phyloP scores from a whole-genome alignment of 1,140 invertebrate species.

The Zaprionus kolodkinae region DNA sequence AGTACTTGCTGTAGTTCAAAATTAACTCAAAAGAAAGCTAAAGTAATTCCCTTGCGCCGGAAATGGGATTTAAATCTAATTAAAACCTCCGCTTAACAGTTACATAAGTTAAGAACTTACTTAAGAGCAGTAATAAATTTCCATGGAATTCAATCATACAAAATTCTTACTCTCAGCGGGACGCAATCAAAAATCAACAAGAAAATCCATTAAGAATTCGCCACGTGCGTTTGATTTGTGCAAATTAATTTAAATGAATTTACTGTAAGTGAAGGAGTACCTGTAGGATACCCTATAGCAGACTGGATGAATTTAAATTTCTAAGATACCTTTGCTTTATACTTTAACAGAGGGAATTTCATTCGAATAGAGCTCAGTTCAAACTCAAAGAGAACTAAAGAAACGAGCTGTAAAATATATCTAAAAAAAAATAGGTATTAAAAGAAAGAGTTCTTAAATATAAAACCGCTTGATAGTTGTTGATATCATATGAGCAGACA shows the following conservation, averaged over 20 bases:
- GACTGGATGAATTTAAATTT: not conserved
- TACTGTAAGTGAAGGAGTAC: not conserved
- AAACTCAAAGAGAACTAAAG: not conserved
- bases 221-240: not conserved
- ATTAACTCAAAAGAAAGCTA: not conserved
- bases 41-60: not conserved
- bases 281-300: not conserved
- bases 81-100: not conserved
- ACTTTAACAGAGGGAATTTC: not conserved
- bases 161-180: not conserved
- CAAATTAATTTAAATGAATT: not conserved
- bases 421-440: too few species aligned
- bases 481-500: too few species aligned
- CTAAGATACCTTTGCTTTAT: not conserved
- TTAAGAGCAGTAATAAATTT: not conserved
- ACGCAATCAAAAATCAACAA: not conserved
- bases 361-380: not conserved
- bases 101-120: too few species aligned
- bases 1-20: not conserved
- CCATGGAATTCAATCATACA: not conserved
- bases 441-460: too few species aligned
- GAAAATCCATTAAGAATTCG: constrained; percentile 1
- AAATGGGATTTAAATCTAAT: not conserved
- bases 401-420: too few species aligned
- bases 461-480: too few species aligned